These are phyloP conservation scores for Cantharis nigra DNA, from an alignment of 2,888 invertebrate genomes.

Conservation along the genomic window DNA sequence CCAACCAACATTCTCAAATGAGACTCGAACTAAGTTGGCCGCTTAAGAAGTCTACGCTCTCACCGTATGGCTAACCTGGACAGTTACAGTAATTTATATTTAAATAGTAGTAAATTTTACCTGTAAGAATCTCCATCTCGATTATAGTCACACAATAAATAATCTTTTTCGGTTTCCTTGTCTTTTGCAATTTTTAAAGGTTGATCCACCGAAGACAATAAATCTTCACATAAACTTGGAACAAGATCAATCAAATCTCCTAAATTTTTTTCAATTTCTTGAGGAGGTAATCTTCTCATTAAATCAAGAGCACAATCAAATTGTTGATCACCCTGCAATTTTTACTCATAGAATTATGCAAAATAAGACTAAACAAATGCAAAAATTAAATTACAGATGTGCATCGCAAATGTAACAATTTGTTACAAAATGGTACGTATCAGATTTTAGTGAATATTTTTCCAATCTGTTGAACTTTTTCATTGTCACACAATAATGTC, in stretches of 20 bases:
- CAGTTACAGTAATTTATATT: neutral
- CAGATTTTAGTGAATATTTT: no score
- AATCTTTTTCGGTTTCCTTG: slow-evolving; percentile 94
- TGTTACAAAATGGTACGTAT: no score
- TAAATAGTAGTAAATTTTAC: slow-evolving; percentile 49
- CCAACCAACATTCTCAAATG: no score
- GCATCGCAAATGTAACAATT: no score
- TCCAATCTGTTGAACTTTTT: no score
- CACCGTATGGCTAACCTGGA: no score
- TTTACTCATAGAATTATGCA: neutral
- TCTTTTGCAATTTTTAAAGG: slow-evolving; percentile 97
- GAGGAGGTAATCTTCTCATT: slow-evolving; percentile 98
- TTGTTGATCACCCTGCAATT: slow-evolving; percentile 84
- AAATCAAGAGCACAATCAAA: slow-evolving; percentile 98
- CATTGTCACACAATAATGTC: no score
- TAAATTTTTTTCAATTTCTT: slow-evolving; percentile 98
- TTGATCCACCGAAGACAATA: slow-evolving; percentile 96
- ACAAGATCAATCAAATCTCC: slow-evolving; percentile 97
- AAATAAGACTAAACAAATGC: neutral
- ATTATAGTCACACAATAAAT: slow-evolving; percentile 98
- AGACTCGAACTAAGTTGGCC: no score
- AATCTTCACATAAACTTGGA: slow-evolving; percentile 93
- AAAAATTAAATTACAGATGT: neutral
- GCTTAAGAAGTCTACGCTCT: no score
- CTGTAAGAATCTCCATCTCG: slow-evolving; percentile 98